Conservation (phyloP, 2,113 vertebrate genomes). For the Anoplopoma fimbria region DNA sequence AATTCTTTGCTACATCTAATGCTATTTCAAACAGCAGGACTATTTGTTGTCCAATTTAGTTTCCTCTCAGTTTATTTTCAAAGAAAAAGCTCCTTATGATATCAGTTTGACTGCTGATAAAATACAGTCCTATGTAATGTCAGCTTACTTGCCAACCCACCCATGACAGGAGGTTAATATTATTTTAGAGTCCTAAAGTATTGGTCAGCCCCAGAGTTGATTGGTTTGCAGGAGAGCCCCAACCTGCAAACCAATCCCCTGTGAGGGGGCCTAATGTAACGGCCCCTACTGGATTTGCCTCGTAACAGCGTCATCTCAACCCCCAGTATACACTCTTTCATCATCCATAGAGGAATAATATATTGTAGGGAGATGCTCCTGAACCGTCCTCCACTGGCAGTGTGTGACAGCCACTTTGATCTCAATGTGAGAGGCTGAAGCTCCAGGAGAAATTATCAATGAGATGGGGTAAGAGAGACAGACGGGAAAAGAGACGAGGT, state of each 20-base stretch:
- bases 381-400: constrained; percentile 76
- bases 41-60: constrained; percentile 32
- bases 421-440: constrained; percentile 76
- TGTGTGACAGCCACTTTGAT: constrained; percentile 85
- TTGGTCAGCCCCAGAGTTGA: constrained; percentile 31
- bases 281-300: constrained; percentile 72
- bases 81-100: constrained; percentile 9
- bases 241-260: constrained; percentile 57
- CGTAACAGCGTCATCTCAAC: constrained; percentile 74
- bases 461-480: constrained; percentile 66
- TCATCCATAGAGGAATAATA: constrained; percentile 79
- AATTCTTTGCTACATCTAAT: constrained; percentile 31
- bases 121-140: constrained; percentile 16
- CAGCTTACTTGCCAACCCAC: constrained; percentile 2
- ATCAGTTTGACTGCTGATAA: not conserved
- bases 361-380: constrained; percentile 75
- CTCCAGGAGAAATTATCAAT: constrained; percentile 85
- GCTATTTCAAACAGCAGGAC: not conserved
- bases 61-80: not conserved
- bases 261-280: constrained; percentile 43
- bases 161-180: constrained; percentile 50
- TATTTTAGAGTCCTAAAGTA: constrained; percentile 17
- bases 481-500: constrained; percentile 26
- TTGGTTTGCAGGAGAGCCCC: constrained; percentile 33
- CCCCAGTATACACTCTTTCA: constrained; percentile 71